Conservation (phyloP, 2,113 vertebrate species). For the Chauna torquata region DNA sequence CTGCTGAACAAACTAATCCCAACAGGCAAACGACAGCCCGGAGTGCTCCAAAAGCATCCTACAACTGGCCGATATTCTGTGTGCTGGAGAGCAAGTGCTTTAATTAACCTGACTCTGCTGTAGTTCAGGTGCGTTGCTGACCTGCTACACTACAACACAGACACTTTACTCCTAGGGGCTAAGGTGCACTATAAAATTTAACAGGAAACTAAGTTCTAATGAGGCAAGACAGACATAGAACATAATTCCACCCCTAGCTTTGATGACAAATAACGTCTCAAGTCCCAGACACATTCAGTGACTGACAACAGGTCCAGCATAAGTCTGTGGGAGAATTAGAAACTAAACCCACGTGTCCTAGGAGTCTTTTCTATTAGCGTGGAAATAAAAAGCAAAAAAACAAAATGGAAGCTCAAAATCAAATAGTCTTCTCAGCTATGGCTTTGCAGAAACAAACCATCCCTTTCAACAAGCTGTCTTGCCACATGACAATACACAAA, state of each 20-base stretch:
- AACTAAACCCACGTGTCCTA: neutral
- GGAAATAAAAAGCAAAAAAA: neutral
- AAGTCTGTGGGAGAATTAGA: neutral
- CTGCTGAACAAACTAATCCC: neutral
- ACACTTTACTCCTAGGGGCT: accelerated
- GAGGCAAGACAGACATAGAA: neutral
- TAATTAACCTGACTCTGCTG: neutral
- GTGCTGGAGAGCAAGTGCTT: neutral
- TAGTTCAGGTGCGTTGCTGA: neutral
- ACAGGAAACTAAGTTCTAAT: neutral
- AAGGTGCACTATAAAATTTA: neutral
- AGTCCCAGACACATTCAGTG: neutral
- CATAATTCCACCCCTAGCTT: neutral
- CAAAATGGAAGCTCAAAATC: neutral
- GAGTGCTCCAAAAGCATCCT: neutral
- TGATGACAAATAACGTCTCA: neutral
- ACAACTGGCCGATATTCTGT: neutral
- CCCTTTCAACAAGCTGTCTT: neutral
- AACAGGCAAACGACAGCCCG: neutral
- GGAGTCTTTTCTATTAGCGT: neutral
- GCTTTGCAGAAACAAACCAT: neutral
- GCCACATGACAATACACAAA: neutral
- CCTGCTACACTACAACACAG: neutral
- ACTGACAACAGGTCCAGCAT: neutral
- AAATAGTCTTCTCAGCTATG: neutral